phyloP scores from a whole-genome alignment of 2,888 invertebrate genomes.

The Anoncus sp. region DNA sequence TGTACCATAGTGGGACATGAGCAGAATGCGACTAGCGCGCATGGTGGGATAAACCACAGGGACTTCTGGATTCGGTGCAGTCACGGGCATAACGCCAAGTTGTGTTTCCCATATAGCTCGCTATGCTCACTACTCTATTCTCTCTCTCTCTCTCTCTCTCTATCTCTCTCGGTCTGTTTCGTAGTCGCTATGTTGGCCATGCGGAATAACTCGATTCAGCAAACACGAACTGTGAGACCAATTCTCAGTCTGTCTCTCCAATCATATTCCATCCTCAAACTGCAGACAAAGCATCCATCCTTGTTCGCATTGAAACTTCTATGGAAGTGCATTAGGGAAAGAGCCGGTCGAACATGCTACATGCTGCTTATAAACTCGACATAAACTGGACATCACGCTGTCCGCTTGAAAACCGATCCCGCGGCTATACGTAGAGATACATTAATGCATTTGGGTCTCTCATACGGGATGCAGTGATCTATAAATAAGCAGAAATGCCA shows the following conservation, averaged over 20 bases:
- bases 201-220: slow-evolving; percentile 63
- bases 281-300: slow-evolving; percentile 52
- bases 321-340: slow-evolving; percentile 71
- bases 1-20: slow-evolving; percentile 22
- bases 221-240: slow-evolving; percentile 57
- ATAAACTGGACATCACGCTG: slow-evolving; percentile 70
- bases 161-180: slow-evolving; percentile 26
- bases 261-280: slow-evolving; percentile 44
- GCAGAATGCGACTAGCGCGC: slow-evolving; percentile 36
- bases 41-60: slow-evolving; percentile 57
- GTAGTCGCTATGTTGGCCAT: slow-evolving; percentile 33
- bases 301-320: slow-evolving; percentile 56
- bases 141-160: background rate
- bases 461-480: background rate
- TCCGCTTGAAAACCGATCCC: slow-evolving; percentile 39
- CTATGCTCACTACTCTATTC: slow-evolving; percentile 14
- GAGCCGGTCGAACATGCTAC: slow-evolving; percentile 43
- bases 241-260: slow-evolving; percentile 53
- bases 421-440: background rate
- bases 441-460: background rate
- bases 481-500: slow-evolving; percentile 20
- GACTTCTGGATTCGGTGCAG: slow-evolving; percentile 56
- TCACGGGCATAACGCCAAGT: slow-evolving; percentile 64
- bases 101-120: slow-evolving; percentile 44
- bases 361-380: slow-evolving; percentile 62